Conservation (phyloP, 2,888 invertebrate genomes). For the Sminthurides aquaticus region DNA sequence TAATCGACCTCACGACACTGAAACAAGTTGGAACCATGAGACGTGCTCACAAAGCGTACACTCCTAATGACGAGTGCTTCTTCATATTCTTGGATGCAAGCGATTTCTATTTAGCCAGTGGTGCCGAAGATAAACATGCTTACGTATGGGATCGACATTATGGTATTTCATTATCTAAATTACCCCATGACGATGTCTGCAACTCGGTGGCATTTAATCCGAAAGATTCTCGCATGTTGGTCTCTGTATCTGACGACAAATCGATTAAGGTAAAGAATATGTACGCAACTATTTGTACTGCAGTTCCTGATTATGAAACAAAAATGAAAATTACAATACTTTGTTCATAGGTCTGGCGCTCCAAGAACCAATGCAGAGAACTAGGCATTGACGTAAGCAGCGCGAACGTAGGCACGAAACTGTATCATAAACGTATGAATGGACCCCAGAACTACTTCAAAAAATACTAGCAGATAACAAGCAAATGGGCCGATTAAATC, state of each 20-base stretch:
- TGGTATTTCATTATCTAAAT: constrained; percentile 65
- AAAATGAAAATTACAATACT: too few species aligned
- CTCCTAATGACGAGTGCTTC: constrained; percentile 75
- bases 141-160: constrained; percentile 70
- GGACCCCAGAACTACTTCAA: too few species aligned
- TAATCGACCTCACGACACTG: constrained; percentile 69
- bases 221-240: constrained; percentile 67
- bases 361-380: constrained; percentile 25
- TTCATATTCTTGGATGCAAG: constrained; percentile 78
- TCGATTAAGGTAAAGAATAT: constrained; percentile 57
- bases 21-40: constrained; percentile 70
- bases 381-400: constrained; percentile 17
- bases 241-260: constrained; percentile 74
- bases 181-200: constrained; percentile 70
- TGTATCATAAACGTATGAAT: constrained; percentile 27
- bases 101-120: constrained; percentile 74
- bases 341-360: constrained; percentile 25
- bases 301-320: background rate
- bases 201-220: constrained; percentile 81
- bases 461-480: too few species aligned
- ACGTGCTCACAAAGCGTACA: constrained; percentile 71
- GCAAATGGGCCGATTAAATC: too few species aligned
- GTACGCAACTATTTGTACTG: background rate
- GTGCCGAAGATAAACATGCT: constrained; percentile 63
- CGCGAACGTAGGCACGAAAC: constrained; percentile 23